These are phyloP conservation scores for Scolopax bukidnonensis DNA, from an alignment of 2,797 vertebrate genomes.

Conservation along the genomic window DNA sequence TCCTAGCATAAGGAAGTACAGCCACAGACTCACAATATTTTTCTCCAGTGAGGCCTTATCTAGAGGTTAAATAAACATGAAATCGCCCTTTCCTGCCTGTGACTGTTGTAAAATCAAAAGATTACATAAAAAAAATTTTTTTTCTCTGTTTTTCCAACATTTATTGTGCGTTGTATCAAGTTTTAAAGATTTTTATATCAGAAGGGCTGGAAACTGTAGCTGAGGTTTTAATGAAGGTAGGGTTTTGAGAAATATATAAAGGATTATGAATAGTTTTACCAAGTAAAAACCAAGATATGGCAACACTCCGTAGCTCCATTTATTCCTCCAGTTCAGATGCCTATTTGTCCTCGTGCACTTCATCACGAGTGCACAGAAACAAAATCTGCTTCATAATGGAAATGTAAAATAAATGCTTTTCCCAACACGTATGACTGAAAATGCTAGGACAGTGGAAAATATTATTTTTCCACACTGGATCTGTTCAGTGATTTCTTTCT, in stretches of 20 bases:
- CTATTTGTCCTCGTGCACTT: not conserved
- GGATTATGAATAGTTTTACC: not conserved
- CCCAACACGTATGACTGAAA: not conserved
- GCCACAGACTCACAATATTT: not conserved
- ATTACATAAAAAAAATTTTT: not conserved
- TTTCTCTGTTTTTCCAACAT: not conserved
- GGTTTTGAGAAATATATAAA: not conserved
- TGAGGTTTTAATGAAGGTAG: not conserved
- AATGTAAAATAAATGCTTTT: not conserved
- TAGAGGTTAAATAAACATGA: not conserved
- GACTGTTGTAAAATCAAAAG: not conserved
- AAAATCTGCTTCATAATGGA: not conserved
- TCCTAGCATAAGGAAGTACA: not conserved
- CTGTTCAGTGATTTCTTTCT: not conserved
- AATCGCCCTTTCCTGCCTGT: not conserved
- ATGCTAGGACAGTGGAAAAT: not conserved
- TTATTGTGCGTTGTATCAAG: not conserved
- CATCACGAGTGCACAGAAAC: not conserved
- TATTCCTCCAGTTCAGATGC: not conserved
- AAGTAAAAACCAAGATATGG: not conserved
- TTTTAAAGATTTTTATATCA: not conserved
- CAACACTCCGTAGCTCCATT: not conserved
- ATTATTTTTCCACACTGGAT: not conserved
- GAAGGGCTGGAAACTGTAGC: not conserved
- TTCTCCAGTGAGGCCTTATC: not conserved